A percentile compares a stretch with the other conserved stretches of the same genome.
phyloP scores from a whole-genome alignment of 2,888 invertebrate genomes.

The Epirrhoe tristata region DNA sequence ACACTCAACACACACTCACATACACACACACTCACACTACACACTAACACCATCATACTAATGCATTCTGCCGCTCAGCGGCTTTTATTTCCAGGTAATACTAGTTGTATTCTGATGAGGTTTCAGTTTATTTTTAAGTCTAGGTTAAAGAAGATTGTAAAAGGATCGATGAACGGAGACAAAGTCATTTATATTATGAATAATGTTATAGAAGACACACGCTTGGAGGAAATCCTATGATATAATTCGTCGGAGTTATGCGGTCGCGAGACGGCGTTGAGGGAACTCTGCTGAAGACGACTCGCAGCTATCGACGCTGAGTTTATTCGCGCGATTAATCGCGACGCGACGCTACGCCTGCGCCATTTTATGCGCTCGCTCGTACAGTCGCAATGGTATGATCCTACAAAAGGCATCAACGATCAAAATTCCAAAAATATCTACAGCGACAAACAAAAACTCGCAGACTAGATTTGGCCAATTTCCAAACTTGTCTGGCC shows the following conservation, averaged over 20 bases:
- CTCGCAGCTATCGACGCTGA: slow-evolving; percentile 56
- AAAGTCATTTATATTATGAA: slow-evolving; percentile 74
- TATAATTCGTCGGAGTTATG: slow-evolving; percentile 78
- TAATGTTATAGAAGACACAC: slow-evolving; percentile 83
- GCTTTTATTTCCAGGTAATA: slow-evolving; percentile 71
- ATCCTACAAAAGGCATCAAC: slow-evolving; percentile 16
- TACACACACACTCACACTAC: slow-evolving; percentile 28
- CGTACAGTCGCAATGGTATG: slow-evolving; percentile 20
- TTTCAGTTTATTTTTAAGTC: slow-evolving; percentile 62
- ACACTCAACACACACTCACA: slow-evolving; percentile 38
- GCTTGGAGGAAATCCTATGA: slow-evolving; percentile 83
- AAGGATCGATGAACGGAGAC: slow-evolving; percentile 56
- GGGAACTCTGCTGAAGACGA: slow-evolving; percentile 57
- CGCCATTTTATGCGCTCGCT: slow-evolving; percentile 27
- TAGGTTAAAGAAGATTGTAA: slow-evolving; percentile 57
- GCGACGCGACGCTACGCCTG: slow-evolving; percentile 19
- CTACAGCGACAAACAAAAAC: slow-evolving; percentile 11
- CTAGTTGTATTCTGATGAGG: slow-evolving; percentile 56
- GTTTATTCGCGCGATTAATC: slow-evolving; percentile 34
- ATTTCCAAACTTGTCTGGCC: background rate
- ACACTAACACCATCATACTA: slow-evolving; percentile 47
- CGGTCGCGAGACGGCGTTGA: slow-evolving; percentile 62
- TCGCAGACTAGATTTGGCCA: slow-evolving; percentile 11
- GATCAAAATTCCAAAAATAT: slow-evolving; percentile 20
- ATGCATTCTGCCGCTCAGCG: slow-evolving; percentile 60